Percentiles rank a stretch among this genome's conserved stretches.
Conservation (phyloP, 2,797 vertebrate species). For the Rhincodon typus region DNA sequence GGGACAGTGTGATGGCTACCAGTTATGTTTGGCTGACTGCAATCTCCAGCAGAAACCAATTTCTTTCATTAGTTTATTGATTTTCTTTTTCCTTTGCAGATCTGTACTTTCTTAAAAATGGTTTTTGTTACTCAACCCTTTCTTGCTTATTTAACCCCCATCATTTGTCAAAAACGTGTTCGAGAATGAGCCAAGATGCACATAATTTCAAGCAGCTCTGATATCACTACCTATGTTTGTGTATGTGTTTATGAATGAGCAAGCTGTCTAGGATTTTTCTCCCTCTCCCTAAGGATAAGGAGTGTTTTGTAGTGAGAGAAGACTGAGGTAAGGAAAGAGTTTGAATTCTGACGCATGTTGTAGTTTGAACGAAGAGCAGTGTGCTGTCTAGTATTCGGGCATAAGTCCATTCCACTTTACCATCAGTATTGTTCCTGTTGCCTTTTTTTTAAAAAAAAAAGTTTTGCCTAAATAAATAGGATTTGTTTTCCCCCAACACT, state of each 20-base stretch:
- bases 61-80: background rate
- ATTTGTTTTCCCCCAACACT: background rate
- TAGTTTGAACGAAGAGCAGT: background rate
- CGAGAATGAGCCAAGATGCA: too few relatives aligned
- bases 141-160: background rate
- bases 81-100: background rate
- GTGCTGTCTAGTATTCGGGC: background rate
- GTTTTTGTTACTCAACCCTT: background rate
- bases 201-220: background rate
- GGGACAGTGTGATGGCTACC: background rate
- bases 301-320: background rate
- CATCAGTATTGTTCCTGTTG: too few relatives aligned
- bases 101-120: background rate
- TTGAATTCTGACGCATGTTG: background rate
- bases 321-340: background rate
- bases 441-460: background rate
- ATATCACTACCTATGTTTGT: background rate
- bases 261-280: too few relatives aligned
- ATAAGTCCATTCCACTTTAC: background rate
- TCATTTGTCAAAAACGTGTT: background rate
- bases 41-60: too few relatives aligned
- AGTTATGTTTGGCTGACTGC: background rate
- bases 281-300: background rate
- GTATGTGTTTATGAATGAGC: background rate
- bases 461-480: background rate